Evolutionary conservation across 2,888 invertebrate species (phyloP), one percentile per base, ranked within the genome.

Genomic region (Aproaerema taeniolella): DNA sequence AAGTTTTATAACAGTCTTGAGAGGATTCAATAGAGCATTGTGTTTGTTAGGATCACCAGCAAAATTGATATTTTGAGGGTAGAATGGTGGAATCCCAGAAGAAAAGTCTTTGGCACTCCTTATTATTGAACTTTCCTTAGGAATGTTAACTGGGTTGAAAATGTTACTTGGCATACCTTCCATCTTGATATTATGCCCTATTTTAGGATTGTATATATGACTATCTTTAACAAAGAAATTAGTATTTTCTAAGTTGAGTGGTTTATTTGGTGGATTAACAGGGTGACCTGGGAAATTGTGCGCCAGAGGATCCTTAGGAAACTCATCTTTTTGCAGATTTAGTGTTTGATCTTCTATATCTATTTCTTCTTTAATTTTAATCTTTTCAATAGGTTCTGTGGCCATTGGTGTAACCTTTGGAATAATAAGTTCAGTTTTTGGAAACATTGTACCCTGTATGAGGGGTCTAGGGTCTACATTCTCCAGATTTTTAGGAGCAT

Each of bases 351-450:
- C 87, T 44, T 87, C 87, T 35, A 67, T 58, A 52, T 87, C 87
- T 45, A 87, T 67, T 68, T 88, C 87, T 52, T 87, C 87, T 49
- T 88, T 87, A 30, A 87, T 87, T 61, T 86, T 87, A 36, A 87
- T 76, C 55, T 85, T 87, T 35, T 87, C 87, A 44, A 86, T 70
- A 31, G 67, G 46, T 43, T 88, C 87, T 48, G 85, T 80, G 39
- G 81, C 82, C 80, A 89, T 87, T 10, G 88, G 85, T 28, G 86
- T 83, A 38, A 89, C 86, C 71, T 89, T 89, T 17, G 90, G 90
- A 58, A 90, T 89, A 47, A 89, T 89, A 45, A 90, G 78, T 69
- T 90, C 90, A 28, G 90, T 89, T 81, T 90, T 90, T 44, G 88
- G 77, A 61, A 75, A 86, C 50, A 78, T 62, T 41, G 66, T 47